Percentiles rank a stretch among this genome's conserved stretches.
Conservation (phyloP, 2,888 invertebrate species). For the Drosophila ustulata region DNA sequence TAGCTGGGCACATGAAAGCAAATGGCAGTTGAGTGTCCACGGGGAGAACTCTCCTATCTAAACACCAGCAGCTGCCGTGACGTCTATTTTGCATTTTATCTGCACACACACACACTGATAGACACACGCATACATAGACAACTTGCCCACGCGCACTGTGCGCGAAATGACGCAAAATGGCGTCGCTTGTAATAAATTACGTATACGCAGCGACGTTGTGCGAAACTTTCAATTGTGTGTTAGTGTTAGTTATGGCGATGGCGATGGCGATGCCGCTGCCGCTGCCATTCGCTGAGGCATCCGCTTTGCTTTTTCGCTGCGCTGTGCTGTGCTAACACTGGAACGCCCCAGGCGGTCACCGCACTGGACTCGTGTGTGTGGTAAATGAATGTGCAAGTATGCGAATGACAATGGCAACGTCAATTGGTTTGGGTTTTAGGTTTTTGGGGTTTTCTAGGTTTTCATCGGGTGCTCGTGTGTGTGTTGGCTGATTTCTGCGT, state of each 20-base stretch:
- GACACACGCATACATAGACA: slow-evolving; percentile 10
- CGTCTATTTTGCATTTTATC: slow-evolving; percentile 80
- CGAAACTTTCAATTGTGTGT: slow-evolving; percentile 61
- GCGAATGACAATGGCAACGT: slow-evolving; percentile 75
- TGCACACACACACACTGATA: slow-evolving; percentile 34
- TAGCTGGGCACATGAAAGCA: slow-evolving; percentile 46
- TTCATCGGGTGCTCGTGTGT: slow-evolving; percentile 22
- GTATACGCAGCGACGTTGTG: slow-evolving; percentile 75
- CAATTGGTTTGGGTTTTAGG: slow-evolving; percentile 67
- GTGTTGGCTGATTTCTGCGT: slow-evolving; percentile 50
- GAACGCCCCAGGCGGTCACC: slow-evolving; percentile 63
- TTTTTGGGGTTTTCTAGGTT: slow-evolving; percentile 23
- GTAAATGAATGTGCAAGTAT: slow-evolving; percentile 59
- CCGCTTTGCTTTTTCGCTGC: slow-evolving; percentile 38
- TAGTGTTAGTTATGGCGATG: slow-evolving; percentile 18
- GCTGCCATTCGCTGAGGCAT: slow-evolving; percentile 27
- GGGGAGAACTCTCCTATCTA: slow-evolving; percentile 51
- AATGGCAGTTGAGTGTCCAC: slow-evolving; percentile 40
- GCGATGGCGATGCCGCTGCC: slow-evolving; percentile 6
- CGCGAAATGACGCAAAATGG: slow-evolving; percentile 72
- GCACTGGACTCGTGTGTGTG: slow-evolving; percentile 42
- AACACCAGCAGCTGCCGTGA: slow-evolving; percentile 60
- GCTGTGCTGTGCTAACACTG: slow-evolving; percentile 32
- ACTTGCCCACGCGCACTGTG: slow-evolving; percentile 47
- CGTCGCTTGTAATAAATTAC: slow-evolving; percentile 79